Conservation (phyloP, 2,888 invertebrate genomes). For the Eupithecia subfuscata region DNA sequence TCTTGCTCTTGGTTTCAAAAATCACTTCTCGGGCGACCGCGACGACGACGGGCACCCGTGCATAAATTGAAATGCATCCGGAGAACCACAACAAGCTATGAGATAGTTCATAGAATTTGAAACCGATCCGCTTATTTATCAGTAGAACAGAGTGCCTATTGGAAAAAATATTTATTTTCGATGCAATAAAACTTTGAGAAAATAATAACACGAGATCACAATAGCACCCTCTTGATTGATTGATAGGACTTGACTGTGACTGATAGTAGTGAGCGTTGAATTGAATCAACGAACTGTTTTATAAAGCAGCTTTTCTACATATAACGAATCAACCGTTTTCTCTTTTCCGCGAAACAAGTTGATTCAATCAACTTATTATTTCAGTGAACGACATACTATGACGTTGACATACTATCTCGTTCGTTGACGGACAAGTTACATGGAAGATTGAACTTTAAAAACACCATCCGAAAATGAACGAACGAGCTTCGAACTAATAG, state of each 20-base stretch:
- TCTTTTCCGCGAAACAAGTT: too few species aligned
- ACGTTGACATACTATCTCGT: too few species aligned
- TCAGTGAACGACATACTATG: too few species aligned
- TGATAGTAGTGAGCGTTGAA: too few species aligned
- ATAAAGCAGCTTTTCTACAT: too few species aligned
- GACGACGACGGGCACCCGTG: constrained; percentile 37
- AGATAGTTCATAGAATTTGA: neutral
- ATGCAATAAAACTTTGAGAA: neutral
- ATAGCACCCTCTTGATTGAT: neutral
- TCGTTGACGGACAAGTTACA: too few species aligned
- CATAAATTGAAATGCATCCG: constrained; percentile 24
- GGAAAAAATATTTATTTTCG: neutral
- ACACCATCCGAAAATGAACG: too few species aligned
- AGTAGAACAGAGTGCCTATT: neutral
- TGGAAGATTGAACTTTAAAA: too few species aligned
- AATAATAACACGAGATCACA: neutral
- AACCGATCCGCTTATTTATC: neutral
- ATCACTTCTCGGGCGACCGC: constrained; percentile 56
- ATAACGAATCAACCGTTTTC: too few species aligned
- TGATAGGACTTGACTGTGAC: neutral
- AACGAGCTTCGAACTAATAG: too few species aligned
- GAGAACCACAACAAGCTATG: neutral
- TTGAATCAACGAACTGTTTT: too few species aligned
- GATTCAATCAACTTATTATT: too few species aligned
- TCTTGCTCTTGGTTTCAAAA: constrained; percentile 52